Base-by-base conservation (phyloP, 1,140 invertebrate genomes). In the Thaumetopoea pityocampa region DNA sequence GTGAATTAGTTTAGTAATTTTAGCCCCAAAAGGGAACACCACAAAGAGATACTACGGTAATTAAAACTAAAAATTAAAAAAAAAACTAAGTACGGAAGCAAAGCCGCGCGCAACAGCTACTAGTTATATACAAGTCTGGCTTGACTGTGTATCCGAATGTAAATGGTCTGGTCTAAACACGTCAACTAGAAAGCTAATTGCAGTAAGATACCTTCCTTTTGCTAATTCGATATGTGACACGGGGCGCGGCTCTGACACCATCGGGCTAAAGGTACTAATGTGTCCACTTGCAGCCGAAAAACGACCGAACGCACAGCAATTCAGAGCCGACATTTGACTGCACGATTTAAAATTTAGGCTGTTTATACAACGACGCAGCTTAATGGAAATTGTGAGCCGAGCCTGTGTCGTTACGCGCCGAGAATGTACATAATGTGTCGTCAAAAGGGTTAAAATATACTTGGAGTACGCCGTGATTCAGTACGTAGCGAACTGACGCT, bases 391-490 rank as follows among this genome's bases (percentile, higher is more conserved):
- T 82, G 72, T 78, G 69, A 78, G 62, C 72, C 74, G 70, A 64
- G 71, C 74, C 74, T 67, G 67, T 72, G 70, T 76, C 72, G 70
- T 79, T 82, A 82, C 69, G 67, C 73, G 65, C 68, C 76, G 71
- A 69, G 68, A 82, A 82, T 80, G 76, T 82, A 79, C 67, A 70
- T 79, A 80, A 78, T 82, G 69, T 74, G 71, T 78, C 76, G 69
- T 80, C 76, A 82, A 82, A 80, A 80, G 78, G 78, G 74, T 82
- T n/a, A 69, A 79, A 82, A 78, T 79, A 77, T 80, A 82, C 73
- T 79, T 74, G 70, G n/a, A 69, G 59, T 62, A 65, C 57, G 59
- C 58, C 60, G 68, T 79, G 78, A 82, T 82, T 82, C 72, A 48
- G 59, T 72, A 67, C 60, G 51, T 57, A 53, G 52, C 49, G 58